Base-by-base conservation (phyloP, 2,888 invertebrate species). In the Drepanosiphum platanoidis region DNA sequence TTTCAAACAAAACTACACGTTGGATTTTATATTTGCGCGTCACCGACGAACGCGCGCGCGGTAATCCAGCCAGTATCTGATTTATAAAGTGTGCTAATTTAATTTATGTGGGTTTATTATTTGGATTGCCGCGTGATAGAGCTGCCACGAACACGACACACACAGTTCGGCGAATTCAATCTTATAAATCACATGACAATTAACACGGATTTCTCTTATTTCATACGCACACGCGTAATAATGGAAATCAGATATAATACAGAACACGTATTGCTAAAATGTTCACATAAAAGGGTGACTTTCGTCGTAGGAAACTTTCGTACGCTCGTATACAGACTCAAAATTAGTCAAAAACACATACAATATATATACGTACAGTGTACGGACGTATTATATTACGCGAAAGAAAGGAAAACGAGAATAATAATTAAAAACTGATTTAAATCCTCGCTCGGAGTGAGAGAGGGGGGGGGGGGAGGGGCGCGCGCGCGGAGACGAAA, bases 351-450 rank as follows among this genome's bases (percentile, higher is more conserved):
- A n/a, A n/a, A n/a, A n/a, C n/a, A 52, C 27, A 58, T 39, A 7
- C 3, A 36, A 34, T 68, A 34, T 68, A 34, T 34, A 15, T 11
- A 32, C 30, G 42, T 39, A 52, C n/a, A n/a, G n/a, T n/a, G 9
- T 79, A 30, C 4, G n/a, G n/a, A n/a, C n/a, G n/a, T n/a, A n/a
- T n/a, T n/a, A n/a, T n/a, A 70, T 9, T 34, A 52, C 66, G 27
- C 2, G 8, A 58, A 71, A n/a, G n/a, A n/a, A n/a, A n/a, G n/a
- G n/a, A n/a, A n/a, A n/a, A 70, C 27, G 27, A 70, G 27, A 36
- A 71, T 61, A 58, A 58, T 71, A 71, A 58, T 81, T 58, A 58
- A 71, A 81, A 80, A 71, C 30, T 27, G 22, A 39, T 34, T 81
- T 58, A 32, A 58, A 58, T 68, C 46, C 8, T 52, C 30, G 5